phyloP scores from a whole-genome alignment of 2,113 vertebrate species.

The Gallinago media region DNA sequence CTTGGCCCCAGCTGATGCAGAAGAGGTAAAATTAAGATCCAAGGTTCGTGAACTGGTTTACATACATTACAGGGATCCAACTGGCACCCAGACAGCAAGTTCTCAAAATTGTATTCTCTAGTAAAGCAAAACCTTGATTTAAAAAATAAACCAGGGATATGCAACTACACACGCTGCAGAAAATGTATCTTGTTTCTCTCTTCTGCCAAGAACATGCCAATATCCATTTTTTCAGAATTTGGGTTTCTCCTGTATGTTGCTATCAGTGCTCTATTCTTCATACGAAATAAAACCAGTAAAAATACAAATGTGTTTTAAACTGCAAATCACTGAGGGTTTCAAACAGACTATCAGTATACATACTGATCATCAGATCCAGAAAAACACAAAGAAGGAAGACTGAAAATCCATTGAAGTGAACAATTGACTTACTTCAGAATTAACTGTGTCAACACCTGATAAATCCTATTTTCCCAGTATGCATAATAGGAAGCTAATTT shows the following conservation, averaged over 20 bases:
- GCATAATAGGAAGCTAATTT: slow-evolving; percentile 85
- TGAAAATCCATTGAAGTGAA: not conserved
- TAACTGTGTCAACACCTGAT: slow-evolving; percentile 84
- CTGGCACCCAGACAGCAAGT: not conserved
- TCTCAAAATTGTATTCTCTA: not conserved
- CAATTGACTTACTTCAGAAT: slow-evolving; percentile 83
- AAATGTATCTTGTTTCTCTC: not conserved
- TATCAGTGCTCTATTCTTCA: not conserved
- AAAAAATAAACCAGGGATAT: not conserved
- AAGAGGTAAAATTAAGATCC: not conserved
- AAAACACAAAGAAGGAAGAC: not conserved
- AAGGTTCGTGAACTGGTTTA: not conserved
- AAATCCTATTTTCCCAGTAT: slow-evolving; percentile 88
- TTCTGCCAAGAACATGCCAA: not conserved
- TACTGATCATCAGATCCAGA: not conserved
- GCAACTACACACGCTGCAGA: not conserved
- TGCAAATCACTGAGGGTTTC: not conserved
- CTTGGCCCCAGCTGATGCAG: not conserved
- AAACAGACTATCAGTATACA: not conserved
- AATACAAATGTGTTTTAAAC: not conserved
- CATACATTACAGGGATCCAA: not conserved
- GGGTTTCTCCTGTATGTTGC: not conserved
- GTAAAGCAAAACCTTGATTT: not conserved
- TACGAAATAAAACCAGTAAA: not conserved
- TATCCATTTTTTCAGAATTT: not conserved